A percentile compares a stretch with the other conserved stretches of the same genome.
These are phyloP conservation scores for Dugesia japonica DNA, from an alignment of 2,888 invertebrate species.

Conservation along the genomic window DNA sequence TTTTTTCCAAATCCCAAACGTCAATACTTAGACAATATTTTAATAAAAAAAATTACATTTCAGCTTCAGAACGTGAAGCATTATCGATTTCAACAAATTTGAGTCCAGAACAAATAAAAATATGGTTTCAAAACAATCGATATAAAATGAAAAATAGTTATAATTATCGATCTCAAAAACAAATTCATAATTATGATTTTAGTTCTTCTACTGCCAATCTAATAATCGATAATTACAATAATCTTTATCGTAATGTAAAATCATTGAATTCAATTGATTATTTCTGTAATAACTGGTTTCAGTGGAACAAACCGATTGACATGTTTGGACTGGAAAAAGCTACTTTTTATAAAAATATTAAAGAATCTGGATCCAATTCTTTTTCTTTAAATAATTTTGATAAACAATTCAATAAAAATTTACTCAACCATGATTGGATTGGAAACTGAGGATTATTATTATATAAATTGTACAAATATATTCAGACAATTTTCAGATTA, in stretches of 20 bases:
- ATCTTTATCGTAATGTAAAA: neutral
- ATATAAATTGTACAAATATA: no score
- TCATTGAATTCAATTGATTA: neutral
- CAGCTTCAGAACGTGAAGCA: neutral
- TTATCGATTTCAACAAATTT: neutral
- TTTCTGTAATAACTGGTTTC: conserved; percentile 3
- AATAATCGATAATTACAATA: neutral
- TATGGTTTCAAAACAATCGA: conserved; percentile 25
- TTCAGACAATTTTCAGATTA: no score
- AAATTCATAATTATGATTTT: neutral
- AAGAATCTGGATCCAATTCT: neutral
- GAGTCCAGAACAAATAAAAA: conserved; percentile 21
- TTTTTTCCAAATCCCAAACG: conserved; percentile 17
- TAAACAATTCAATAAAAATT: neutral
- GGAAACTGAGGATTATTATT: neutral
- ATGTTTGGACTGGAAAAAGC: neutral
- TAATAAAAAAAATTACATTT: neutral
- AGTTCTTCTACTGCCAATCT: neutral
- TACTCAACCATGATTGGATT: neutral
- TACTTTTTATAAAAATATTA: neutral
- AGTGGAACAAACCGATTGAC: conserved; percentile 5
- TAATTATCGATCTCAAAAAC: neutral
- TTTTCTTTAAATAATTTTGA: neutral
- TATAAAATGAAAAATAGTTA: conserved; percentile 23
- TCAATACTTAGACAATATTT: neutral